Evolutionary conservation across 2,113 vertebrate genomes (phyloP).

Genomic region (Machaerirhynchus nigripectus): DNA sequence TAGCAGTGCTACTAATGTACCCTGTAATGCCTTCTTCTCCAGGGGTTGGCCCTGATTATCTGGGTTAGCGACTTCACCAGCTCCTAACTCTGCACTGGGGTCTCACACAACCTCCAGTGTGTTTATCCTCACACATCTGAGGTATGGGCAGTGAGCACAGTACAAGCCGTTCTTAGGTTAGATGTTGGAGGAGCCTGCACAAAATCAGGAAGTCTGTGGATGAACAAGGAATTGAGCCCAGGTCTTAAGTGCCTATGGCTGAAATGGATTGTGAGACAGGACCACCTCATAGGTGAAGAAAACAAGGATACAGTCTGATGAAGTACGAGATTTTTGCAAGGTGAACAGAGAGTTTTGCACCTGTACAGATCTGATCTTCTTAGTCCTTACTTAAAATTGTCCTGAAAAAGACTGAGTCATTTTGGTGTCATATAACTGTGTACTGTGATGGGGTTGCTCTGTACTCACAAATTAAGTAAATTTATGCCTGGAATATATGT

Average conservation of each 20-base stretch:
- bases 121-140: not conserved
- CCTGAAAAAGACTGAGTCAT: not conserved
- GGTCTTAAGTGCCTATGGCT: not conserved
- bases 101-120: not conserved
- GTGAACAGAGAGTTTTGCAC: not conserved
- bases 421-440: not conserved
- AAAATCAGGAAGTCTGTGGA: not conserved
- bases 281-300: not conserved
- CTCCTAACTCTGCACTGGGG: not conserved
- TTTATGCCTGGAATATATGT: not conserved
- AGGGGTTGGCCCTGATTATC: not conserved
- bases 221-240: not conserved
- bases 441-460: not conserved
- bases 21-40: not conserved
- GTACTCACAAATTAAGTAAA: not conserved
- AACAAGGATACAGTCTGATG: not conserved
- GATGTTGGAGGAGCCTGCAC: not conserved
- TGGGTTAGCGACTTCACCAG: not conserved
- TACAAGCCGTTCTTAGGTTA: not conserved
- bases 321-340: not conserved
- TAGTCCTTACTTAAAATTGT: not conserved
- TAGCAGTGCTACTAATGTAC: not conserved
- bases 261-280: not conserved
- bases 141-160: accelerated
- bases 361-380: not conserved